Base-by-base conservation (phyloP, 2,113 vertebrate species). In the Lepisosteus oculatus region DNA sequence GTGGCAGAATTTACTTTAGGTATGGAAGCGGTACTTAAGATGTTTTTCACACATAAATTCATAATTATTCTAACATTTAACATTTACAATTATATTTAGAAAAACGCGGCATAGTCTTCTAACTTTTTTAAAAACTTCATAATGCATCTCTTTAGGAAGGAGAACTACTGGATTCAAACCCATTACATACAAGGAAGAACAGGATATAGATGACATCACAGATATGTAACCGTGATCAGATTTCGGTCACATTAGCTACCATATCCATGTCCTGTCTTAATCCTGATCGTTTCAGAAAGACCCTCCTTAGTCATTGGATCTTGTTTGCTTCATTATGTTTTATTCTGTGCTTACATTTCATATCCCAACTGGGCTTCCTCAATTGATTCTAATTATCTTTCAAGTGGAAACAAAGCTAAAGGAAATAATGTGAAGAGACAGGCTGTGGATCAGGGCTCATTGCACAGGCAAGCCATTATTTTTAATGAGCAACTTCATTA, bases 401-500 rank as follows among this genome's bases (percentile, higher is more conserved):
- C 75, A 74, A 65, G 74, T 85, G 85, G 72, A 89, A 90, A 87
- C 62, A 65, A 65, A 65, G 62, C n/a, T 12, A 65, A 5, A 65
- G 73, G 81, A 85, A 71, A 69, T 84, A 73, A 65, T 65, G 3
- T 41, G 62, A 41, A 65, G 62, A 75, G 66, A 76, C 69, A 80
- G 79, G 65, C 67, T 86, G 73, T 86, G 88, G 81, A 88, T 88
- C 80, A 87, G 79, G 72, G 72, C 74, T 90, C 76, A 83, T 89
- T 89, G 87, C 67, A 82, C 80, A 86, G 70, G 65, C 70, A 80
- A 79, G 79, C 90, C 82, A 81, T 93, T 90, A 89, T 90, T 91
- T 91, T 91, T 92, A 92, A 90, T 87, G 86, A 89, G 78, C 54
- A 85, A 84, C 80, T 88, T 79, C 72, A 85, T 87, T 87, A 85